Conservation (phyloP, 2,113 vertebrate species). For the Donacobius atricapilla region DNA sequence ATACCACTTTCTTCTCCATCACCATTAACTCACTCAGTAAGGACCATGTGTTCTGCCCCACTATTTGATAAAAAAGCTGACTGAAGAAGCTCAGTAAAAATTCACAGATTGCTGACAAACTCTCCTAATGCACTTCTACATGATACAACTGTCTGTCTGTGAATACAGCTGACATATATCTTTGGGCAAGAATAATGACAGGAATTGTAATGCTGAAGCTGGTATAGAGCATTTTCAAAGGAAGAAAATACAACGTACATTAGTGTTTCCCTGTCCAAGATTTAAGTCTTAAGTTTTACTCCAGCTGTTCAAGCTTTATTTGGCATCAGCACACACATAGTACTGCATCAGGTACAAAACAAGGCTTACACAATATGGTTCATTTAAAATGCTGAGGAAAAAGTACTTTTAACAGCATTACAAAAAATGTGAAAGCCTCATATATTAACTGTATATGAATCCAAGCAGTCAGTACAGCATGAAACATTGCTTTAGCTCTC, state of each 20-base stretch:
- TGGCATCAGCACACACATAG: rapidly evolving
- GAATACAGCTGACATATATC: not conserved
- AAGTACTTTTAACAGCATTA: not conserved
- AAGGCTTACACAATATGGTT: not conserved
- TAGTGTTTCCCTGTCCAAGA: not conserved
- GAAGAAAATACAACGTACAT: not conserved
- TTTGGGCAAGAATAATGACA: not conserved
- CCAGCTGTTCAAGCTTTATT: not conserved
- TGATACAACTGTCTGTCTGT: not conserved
- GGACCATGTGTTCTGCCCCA: not conserved
- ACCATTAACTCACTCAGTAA: not conserved
- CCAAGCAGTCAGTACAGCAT: not conserved
- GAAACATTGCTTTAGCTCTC: not conserved
- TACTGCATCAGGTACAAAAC: not conserved
- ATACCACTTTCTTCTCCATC: not conserved
- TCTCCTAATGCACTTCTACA: not conserved
- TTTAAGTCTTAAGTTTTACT: not conserved
- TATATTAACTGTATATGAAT: not conserved
- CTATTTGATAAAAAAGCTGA: not conserved
- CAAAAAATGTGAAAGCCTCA: not conserved
- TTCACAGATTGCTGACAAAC: not conserved
- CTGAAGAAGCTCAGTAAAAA: not conserved
- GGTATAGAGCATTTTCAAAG: not conserved
- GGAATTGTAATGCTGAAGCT: not conserved
- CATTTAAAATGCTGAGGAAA: not conserved